Percentiles rank a stretch among this genome's conserved stretches.
Conservation (phyloP, 2,113 vertebrate genomes). For the Apistogramma diplotaenia region DNA sequence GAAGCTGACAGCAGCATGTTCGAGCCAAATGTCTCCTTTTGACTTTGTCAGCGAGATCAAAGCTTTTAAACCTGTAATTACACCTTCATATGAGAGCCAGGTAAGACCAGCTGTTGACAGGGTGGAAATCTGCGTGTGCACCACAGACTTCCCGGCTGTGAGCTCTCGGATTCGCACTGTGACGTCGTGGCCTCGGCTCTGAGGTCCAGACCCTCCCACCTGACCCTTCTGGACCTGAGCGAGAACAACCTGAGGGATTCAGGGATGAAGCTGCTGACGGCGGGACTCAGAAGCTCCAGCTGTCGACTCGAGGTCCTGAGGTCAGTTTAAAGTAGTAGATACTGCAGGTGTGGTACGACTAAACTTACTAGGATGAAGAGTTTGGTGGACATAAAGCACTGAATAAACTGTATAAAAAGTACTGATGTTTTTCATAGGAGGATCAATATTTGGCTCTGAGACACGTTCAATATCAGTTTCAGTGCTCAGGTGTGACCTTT, state of each 20-base stretch:
- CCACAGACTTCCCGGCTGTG: not conserved
- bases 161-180: not conserved
- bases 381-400: too few species aligned
- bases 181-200: not conserved
- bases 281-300: not conserved
- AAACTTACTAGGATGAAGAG: too few species aligned
- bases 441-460: not conserved
- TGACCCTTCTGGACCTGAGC: not conserved
- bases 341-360: too few species aligned
- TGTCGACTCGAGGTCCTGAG: not conserved
- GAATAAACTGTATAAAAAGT: too few species aligned
- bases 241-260: rapidly evolving
- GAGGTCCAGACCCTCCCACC: not conserved
- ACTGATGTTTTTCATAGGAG: too few species aligned
- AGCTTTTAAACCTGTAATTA: too few species aligned
- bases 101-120: not conserved
- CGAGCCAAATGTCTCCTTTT: not conserved
- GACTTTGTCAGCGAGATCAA: not conserved
- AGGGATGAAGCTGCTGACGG: not conserved
- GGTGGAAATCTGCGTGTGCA: too few species aligned
- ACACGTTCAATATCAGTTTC: not conserved
- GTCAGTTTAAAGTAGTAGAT: not conserved
- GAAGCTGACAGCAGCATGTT: not conserved
- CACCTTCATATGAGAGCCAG: not conserved
- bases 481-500: not conserved